Percentiles rank a stretch among this genome's conserved stretches.
These are phyloP conservation scores for Paedocypris micromegethes DNA, from an alignment of 2,797 vertebrate genomes.

Conservation along the genomic window DNA sequence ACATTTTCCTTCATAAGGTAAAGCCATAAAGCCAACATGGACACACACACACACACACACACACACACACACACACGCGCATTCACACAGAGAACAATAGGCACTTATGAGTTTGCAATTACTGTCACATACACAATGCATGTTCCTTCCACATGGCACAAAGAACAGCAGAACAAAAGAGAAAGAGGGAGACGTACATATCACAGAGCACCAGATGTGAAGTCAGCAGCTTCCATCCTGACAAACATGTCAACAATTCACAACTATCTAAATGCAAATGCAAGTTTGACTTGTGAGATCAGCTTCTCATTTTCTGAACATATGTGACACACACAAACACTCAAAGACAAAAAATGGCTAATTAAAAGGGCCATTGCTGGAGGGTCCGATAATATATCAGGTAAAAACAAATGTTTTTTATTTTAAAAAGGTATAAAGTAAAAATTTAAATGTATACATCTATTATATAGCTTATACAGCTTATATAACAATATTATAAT, in stretches of 20 bases:
- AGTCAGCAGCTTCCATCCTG: slow-evolving; percentile 17
- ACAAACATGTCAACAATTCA: slow-evolving; percentile 15
- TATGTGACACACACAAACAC: background rate
- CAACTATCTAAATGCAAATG: slow-evolving; percentile 54
- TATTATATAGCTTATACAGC: too few species aligned
- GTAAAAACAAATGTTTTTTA: too few species aligned
- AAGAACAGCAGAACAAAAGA: slow-evolving; percentile 23
- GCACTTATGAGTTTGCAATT: slow-evolving; percentile 14
- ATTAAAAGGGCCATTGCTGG: too few species aligned
- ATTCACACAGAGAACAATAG: slow-evolving; percentile 32
- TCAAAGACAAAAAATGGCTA: background rate
- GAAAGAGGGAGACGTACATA: slow-evolving; percentile 26
- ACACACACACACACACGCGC: slow-evolving; percentile 9
- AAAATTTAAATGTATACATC: too few species aligned
- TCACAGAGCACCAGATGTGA: slow-evolving; percentile 42
- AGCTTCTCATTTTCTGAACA: slow-evolving; percentile 40
- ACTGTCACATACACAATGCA: slow-evolving; percentile 19
- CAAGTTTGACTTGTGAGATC: slow-evolving; percentile 54
- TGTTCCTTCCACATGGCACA: slow-evolving; percentile 34
- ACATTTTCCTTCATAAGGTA: too few species aligned
- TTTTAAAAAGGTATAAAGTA: too few species aligned
- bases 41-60: slow-evolving; percentile 26
- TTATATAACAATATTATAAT: too few species aligned
- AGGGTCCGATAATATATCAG: too few species aligned
- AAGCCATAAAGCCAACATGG: background rate